phyloP scores from a whole-genome alignment of 2,113 vertebrate genomes.

The Hepsetus odoe region DNA sequence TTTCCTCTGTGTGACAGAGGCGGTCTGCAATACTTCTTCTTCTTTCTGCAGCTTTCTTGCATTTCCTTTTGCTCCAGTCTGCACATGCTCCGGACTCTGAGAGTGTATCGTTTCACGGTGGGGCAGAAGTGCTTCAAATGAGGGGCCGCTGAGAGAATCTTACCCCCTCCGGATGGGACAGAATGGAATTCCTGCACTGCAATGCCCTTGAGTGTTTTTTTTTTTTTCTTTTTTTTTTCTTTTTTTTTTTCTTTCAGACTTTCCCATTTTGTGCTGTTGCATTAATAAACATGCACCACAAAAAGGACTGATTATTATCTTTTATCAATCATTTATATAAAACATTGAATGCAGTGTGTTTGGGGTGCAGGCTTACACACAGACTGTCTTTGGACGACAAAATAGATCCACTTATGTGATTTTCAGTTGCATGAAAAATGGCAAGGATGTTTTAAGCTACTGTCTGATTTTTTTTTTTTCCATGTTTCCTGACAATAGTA shows the following conservation, averaged over 20 bases:
- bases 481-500: too few relatives aligned
- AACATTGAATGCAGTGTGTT: too few relatives aligned
- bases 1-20: neutral
- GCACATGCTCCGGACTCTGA: conserved; percentile 75
- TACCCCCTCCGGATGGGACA: conserved; percentile 25
- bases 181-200: conserved; percentile 44
- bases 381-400: too few relatives aligned
- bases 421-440: too few relatives aligned
- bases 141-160: conserved; percentile 60
- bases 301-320: too few relatives aligned
- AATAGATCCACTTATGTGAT: too few relatives aligned
- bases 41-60: conserved; percentile 65
- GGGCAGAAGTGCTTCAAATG: conserved; percentile 55
- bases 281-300: too few relatives aligned
- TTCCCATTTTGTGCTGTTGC: too few relatives aligned
- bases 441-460: too few relatives aligned
- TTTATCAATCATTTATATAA: too few relatives aligned
- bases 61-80: conserved; percentile 68
- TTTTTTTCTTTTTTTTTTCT: neutral
- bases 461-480: too few relatives aligned
- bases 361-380: too few relatives aligned
- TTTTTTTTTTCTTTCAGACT: neutral
- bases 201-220: conserved; percentile 23
- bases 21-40: conserved; percentile 66
- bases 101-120: conserved; percentile 70